Evolutionary conservation across 1,140 invertebrate species (phyloP), one percentile per base, ranked within the genome.

Genomic region (Apolygus lucorum): DNA sequence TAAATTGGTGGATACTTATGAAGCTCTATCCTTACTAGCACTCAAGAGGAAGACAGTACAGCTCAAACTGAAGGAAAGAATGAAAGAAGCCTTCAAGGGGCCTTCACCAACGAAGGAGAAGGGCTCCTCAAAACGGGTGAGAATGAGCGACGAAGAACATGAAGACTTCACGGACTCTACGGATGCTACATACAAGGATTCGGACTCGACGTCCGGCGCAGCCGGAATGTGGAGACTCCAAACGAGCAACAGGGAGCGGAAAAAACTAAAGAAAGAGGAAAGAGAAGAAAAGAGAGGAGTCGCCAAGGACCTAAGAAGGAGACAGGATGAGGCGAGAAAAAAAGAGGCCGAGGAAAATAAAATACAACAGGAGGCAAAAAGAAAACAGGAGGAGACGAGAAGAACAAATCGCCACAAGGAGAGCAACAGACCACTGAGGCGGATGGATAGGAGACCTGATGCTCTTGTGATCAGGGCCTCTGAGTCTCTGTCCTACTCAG

Each of bases 61-160:
- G 68, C 49, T 24, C 42, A 54, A 27, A 27, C 22, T 63, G n/a
- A 63, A 63, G 17, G 26, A 69, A 42, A 24, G 21, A 28, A 34
- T 69, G 29, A 63, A 63, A 42, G n/a, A 59, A 63, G 2, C 14
- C 8, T 8, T 17, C 34, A 49, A 49, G 34, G 8, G 34, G 34
- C 17, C 34, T 49, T 49, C 34, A 49, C 8, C 34, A 17, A 49
- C 34, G 8, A 8, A 11, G 34, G 17, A 49, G 34, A 49, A 49
- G 34, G 34, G 8, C 34, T 49, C 8, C 8, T 49, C 8, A 17
- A 49, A 49, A 49, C 34, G 8, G 34, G 17, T 17, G 34, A 49
- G 8, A 11, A n/a, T n/a, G n/a, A n/a, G n/a, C 34, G 17, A 49
- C 8, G 8, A 8, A 49, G 17, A 17, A 11, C 34, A 49, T 49